These are phyloP conservation scores for Drosophila rellima DNA, from an alignment of 2,888 invertebrate genomes.

Conservation along the genomic window DNA sequence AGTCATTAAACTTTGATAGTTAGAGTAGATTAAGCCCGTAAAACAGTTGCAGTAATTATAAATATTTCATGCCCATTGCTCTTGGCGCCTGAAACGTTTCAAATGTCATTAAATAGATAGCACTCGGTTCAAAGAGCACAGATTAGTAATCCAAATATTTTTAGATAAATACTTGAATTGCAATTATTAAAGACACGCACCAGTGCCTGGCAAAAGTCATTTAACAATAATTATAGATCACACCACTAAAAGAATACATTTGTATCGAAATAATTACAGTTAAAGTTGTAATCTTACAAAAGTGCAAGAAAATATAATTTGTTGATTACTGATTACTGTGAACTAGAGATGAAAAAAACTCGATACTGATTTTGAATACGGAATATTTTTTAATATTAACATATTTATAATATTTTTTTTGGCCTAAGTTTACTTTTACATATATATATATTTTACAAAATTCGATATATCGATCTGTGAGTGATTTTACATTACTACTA, in stretches of 20 bases:
- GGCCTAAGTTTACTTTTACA: no score
- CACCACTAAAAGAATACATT: not conserved
- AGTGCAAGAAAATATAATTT: no score
- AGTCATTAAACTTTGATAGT: conserved; percentile 19
- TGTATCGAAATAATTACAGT: not conserved
- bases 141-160: not conserved
- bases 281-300: not conserved
- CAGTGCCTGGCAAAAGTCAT: conserved; percentile 43
- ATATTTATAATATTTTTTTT: no score
- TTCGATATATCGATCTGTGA: no score
- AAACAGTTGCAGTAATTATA: conserved; percentile 17
- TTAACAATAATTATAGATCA: conserved; percentile 31
- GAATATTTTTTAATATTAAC: no score
- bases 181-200: conserved; percentile 22
- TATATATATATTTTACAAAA: no score
- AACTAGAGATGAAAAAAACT: no score
- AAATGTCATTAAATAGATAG: conserved; percentile 9
- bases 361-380: no score
- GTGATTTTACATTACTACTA: no score
- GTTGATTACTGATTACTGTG: no score
- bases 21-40: not conserved
- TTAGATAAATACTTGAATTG: conserved; percentile 5
- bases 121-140: conserved; percentile 15
- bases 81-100: conserved; percentile 9
- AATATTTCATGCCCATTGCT: conserved; percentile 24